Evolutionary conservation across 1,140 invertebrate species (phyloP), one percentile per base, ranked within the genome.

Genomic region (Rhopalosiphum maidis): DNA sequence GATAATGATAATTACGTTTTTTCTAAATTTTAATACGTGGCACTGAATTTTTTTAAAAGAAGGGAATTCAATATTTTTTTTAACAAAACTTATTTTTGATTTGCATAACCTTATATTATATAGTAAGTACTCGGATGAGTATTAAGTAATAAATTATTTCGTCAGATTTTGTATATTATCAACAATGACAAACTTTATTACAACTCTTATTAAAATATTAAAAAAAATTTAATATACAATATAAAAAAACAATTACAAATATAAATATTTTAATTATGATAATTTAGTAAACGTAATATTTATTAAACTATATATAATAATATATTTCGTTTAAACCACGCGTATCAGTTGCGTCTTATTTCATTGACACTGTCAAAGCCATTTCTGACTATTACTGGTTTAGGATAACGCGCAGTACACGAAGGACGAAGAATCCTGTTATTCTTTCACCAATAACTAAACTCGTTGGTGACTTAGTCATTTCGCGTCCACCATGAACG

Each of bases 241-340:
- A 51, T 18, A 51, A 51, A 68, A 85, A 85, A 85, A 85, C 83
- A 43, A 85, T 85, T 85, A 43, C 83, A 85, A 30, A 85, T 25
- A 43, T 85, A 85, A 35, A 43, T 43, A 85, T 85, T 43, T 85
- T 85, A 30, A 43, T 85, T 23, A 25, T 30, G 22, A 85, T 85
- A 41, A 43, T 85, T 43, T 30, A 43, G 9, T 85, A 43, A 43
- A 43, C 41, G 8, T 85, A 85, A 85, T 85, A 85, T 85, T 43
- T 43, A 43, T 85, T 43, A 41, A 25, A 85, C 41, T 85, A 85
- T 25, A 85, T 41, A 85, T 41, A 30, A 68, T 85, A 23, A 43
- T 85, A 11, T 43, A 30, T 3, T 85, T 85, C 9, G 8, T 43
- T 43, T 3, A 85, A 85, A 3, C 11, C 41, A 30, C 83, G 41